Percentiles rank a stretch among this genome's conserved stretches.
Conservation (phyloP, 2,797 vertebrate species). For the Agapornis canus region DNA sequence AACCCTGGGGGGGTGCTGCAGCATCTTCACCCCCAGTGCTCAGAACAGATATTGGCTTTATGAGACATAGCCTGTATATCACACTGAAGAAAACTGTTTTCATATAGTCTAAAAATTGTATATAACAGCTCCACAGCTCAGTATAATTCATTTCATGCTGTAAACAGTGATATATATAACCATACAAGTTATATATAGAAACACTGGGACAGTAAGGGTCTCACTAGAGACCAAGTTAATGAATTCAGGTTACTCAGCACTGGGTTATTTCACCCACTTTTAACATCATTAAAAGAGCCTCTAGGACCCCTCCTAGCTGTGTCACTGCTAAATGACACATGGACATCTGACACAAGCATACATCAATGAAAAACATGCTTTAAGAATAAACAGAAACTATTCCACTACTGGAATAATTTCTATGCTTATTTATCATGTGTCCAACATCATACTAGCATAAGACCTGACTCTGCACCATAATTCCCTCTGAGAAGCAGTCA, state of each 20-base stretch:
- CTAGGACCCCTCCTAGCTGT: neutral
- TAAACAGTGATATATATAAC: neutral
- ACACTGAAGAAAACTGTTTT: neutral
- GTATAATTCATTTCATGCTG: neutral
- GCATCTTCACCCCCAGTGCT: neutral
- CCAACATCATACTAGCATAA: neutral
- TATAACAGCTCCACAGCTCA: neutral
- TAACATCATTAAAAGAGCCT: neutral
- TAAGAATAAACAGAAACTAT: neutral
- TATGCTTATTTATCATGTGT: neutral
- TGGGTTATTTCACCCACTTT: rapidly evolving
- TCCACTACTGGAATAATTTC: neutral
- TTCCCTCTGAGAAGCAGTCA: neutral
- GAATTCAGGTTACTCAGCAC: neutral
- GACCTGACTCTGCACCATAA: neutral
- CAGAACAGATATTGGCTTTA: neutral
- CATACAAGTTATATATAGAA: neutral
- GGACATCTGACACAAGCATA: neutral
- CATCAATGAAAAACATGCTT: neutral
- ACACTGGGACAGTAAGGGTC: neutral
- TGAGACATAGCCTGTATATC: neutral
- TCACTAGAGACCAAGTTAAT: neutral
- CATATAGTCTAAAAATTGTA: neutral
- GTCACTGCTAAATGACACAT: neutral
- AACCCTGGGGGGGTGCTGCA: neutral